Evolutionary conservation across 2,797 vertebrate species (phyloP).

Genomic region (Odontamblyopus lacepedii): DNA sequence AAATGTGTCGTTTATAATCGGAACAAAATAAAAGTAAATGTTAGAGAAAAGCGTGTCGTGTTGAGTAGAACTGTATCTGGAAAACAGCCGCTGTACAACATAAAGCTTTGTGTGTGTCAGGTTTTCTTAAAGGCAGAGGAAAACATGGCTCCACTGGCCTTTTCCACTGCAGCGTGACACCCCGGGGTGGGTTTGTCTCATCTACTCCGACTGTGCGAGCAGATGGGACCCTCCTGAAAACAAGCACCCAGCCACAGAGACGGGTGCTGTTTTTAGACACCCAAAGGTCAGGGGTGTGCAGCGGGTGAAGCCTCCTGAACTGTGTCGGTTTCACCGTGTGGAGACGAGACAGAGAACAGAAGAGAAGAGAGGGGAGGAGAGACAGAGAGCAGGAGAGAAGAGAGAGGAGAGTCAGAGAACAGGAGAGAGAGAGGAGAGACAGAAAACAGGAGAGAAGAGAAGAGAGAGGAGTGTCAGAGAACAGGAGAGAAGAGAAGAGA

Average conservation of each 20-base stretch:
- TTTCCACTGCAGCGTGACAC: neutral
- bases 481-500: neutral
- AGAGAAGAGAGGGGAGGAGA: too few relatives aligned
- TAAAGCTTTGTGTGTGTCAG: too few relatives aligned
- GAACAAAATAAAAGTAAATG: too few relatives aligned
- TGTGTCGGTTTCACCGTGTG: neutral
- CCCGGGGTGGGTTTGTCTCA: conserved; percentile 1
- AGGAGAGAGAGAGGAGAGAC: neutral
- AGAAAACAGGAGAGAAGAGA: too few relatives aligned
- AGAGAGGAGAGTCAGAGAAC: neutral
- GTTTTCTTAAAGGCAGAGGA: neutral
- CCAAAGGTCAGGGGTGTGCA: conserved; percentile 40
- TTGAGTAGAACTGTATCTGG: too few relatives aligned
- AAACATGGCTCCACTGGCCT: neutral
- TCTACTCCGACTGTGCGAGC: neutral
- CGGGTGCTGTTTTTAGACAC: conserved; percentile 9
- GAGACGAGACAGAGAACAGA: neutral
- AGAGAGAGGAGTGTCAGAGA: too few relatives aligned
- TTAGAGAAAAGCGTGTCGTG: too few relatives aligned
- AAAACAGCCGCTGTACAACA: too few relatives aligned
- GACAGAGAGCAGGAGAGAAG: too few relatives aligned
- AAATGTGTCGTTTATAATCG: too few relatives aligned
- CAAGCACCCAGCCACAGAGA: conserved; percentile 4
- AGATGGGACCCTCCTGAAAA: neutral
- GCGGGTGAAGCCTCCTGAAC: neutral